Conservation (phyloP, 2,113 vertebrate species). For the Danionella cerebrum region DNA sequence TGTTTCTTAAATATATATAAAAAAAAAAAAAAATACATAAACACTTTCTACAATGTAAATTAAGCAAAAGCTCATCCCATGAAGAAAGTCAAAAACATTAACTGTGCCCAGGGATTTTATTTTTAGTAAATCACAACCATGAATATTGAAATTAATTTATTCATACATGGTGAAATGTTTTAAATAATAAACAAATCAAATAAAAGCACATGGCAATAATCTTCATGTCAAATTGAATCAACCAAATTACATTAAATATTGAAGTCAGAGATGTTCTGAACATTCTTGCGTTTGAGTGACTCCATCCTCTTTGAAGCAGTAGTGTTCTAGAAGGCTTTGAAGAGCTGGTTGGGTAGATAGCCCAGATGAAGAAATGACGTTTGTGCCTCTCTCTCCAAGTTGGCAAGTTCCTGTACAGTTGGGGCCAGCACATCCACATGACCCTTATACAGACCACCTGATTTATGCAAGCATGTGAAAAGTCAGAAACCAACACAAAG, state of each 20-base stretch:
- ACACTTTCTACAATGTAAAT: too few relatives aligned
- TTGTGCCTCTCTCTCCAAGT: slow-evolving; percentile 93
- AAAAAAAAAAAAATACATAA: too few relatives aligned
- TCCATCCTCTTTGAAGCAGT: neutral
- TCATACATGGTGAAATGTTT: too few relatives aligned
- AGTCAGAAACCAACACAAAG: too few relatives aligned
- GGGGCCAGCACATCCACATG: slow-evolving; percentile 93
- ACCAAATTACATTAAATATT: neutral
- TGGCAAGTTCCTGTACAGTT: slow-evolving; percentile 86
- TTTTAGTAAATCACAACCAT: too few relatives aligned
- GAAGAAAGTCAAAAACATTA: too few relatives aligned
- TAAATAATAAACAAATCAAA: neutral
- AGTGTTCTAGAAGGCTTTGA: slow-evolving; percentile 80
- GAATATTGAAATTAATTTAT: too few relatives aligned
- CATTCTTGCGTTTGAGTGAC: neutral
- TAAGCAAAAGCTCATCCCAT: too few relatives aligned
- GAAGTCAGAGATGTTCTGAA: neutral
- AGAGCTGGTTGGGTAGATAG: slow-evolving; percentile 93
- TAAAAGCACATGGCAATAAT: neutral
- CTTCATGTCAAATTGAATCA: neutral
- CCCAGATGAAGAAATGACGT: slow-evolving; percentile 92
- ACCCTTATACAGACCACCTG: slow-evolving; percentile 88
- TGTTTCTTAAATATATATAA: too few relatives aligned
- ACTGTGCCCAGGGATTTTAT: too few relatives aligned
- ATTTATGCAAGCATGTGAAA: slow-evolving; percentile 29